These are phyloP conservation scores for Scelioninae gen. 1 DNA, from an alignment of 2,888 invertebrate genomes.

Conservation along the genomic window DNA sequence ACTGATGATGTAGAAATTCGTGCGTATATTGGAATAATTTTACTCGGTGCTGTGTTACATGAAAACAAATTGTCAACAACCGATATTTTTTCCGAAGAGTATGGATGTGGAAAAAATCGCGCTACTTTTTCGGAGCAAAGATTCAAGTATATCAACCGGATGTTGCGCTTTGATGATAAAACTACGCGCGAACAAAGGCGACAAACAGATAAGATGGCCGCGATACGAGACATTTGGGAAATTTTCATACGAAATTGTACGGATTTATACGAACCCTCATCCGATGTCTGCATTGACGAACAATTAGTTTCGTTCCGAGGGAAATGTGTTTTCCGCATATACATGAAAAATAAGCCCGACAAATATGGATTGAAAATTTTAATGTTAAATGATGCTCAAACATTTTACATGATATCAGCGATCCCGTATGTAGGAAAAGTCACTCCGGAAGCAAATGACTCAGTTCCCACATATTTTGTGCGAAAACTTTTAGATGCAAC, in stretches of 20 bases:
- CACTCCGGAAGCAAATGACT: constrained; percentile 23
- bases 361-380: constrained; percentile 30
- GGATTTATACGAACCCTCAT: constrained; percentile 23
- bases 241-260: constrained; percentile 30
- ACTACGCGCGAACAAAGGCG: constrained; percentile 21
- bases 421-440: constrained; percentile 19
- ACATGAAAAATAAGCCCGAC: no score
- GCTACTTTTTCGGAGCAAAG: constrained; percentile 62
- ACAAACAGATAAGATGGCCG: constrained; percentile 19
- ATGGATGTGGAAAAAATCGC: constrained; percentile 41
- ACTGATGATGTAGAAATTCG: constrained; percentile 13
- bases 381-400: constrained; percentile 13
- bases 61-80: constrained; percentile 20
- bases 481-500: constrained; percentile 25
- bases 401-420: constrained; percentile 4
- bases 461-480: constrained; percentile 45
- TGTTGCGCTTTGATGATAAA: constrained; percentile 69
- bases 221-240: constrained; percentile 24
- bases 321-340: no score
- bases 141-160: constrained; percentile 61
- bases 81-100: constrained; percentile 40
- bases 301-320: no score
- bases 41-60: constrained; percentile 18
- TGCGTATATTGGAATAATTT: constrained; percentile 38
- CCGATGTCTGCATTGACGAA: constrained; percentile 3